These are phyloP conservation scores for Chionis minor DNA, from an alignment of 2,113 vertebrate genomes.

Conservation along the genomic window DNA sequence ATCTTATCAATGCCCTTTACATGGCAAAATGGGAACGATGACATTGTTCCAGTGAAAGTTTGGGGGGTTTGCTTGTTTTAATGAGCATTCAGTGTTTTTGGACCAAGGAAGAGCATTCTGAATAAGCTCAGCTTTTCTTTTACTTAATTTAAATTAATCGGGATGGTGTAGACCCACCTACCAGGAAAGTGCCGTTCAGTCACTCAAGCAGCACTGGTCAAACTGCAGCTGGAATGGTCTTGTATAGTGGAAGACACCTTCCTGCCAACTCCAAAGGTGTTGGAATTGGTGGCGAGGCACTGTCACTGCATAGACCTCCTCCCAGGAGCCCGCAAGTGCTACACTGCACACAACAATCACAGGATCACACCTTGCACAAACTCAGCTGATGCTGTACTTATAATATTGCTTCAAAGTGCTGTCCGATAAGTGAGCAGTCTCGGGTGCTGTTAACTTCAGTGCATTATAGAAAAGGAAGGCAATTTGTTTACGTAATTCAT, in stretches of 20 bases:
- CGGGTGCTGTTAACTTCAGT: not conserved
- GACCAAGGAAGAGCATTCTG: not conserved
- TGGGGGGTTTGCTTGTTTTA: not conserved
- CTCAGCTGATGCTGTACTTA: not conserved
- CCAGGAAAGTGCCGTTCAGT: not conserved
- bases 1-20: not conserved
- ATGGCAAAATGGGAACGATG: not conserved
- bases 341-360: fast-evolving
- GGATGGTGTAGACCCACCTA: not conserved
- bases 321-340: not conserved
- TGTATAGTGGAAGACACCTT: not conserved
- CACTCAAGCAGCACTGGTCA: not conserved
- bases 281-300: fast-evolving
- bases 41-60: not conserved
- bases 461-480: not conserved
- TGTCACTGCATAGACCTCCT: not conserved
- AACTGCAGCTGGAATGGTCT: not conserved
- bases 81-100: not conserved
- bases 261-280: not conserved
- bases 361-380: not conserved
- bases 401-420: not conserved
- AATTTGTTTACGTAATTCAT: not conserved
- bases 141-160: not conserved
- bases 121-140: not conserved
- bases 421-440: not conserved